Base-by-base conservation (phyloP, 2,797 vertebrate genomes). In the Scolopax bukidnonensis region DNA sequence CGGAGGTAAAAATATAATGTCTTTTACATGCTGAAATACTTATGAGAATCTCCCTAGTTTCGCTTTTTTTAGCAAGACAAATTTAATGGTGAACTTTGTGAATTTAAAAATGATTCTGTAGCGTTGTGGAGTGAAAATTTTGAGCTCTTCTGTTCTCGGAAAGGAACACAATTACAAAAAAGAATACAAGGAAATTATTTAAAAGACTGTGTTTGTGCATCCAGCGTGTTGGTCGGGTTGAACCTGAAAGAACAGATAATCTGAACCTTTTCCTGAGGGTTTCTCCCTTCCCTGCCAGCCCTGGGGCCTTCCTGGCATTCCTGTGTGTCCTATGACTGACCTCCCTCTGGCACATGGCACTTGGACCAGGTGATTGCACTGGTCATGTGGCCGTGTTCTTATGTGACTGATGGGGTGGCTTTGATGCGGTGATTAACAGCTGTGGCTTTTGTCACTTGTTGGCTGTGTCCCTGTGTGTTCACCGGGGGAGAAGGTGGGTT, bases 371-470 rank as follows among this genome's bases (percentile, higher is more conserved):
- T 88, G 50, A 47, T 27, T 76, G 20, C 30, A 24, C 16, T 32
- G 25, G 21, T 87, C 61, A 6, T 7, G 38, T 75, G 91, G 28
- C 79, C 27, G 2, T 24, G 43, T 57, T 40, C 32, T 75, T 56
- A 7, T 1, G 7, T 65, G 75, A 20, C 48, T 40, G 53, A 10
- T 28, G 24, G 27, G 4, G 6, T 79, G 48, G 57, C n/a, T 63
- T 51, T 78, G 10, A 3, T 1, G 10, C 0, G 0, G 23, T 50
- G 61, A 38, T 70, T 47, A 48, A 23, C 9, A 16, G 11, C 15
- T 21, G 5, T 78, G 57, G 47, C 54, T 73, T 70, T 60, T 73
- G 15, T 61, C 48, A 19, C 28, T 0, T 4, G 65, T 16, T 0
- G 0, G 15, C 56, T 32, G 15, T 30, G 27, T 74, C 38, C 47